Evolutionary conservation across 2,113 vertebrate species (phyloP).

Genomic region (Cairina moschata): DNA sequence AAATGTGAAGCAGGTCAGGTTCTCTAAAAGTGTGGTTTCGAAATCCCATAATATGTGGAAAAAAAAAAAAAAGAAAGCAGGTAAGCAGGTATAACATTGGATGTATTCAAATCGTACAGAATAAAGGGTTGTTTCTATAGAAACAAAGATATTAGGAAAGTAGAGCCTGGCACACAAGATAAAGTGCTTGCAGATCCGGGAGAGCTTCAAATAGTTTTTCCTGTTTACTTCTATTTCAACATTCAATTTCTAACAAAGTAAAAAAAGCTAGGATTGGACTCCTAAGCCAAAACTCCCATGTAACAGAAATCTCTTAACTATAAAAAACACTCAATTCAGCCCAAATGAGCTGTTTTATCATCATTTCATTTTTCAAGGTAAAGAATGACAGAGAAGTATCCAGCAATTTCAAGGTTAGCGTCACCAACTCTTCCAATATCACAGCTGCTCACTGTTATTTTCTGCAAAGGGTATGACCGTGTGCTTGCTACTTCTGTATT

Average conservation of each 20-base stretch:
- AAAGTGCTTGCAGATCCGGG: background rate
- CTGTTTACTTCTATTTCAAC: background rate
- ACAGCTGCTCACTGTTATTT: background rate
- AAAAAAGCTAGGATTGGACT: background rate
- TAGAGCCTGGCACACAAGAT: slow-evolving; percentile 5
- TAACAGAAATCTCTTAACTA: background rate
- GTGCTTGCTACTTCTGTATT: background rate
- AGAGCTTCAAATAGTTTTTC: background rate
- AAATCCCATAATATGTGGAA: background rate
- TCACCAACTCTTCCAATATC: background rate
- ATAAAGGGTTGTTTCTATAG: background rate
- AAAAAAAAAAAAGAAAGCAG: background rate
- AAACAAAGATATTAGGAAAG: background rate
- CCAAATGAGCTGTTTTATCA: background rate
- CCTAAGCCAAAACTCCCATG: background rate
- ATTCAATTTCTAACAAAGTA: background rate
- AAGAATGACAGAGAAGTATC: background rate
- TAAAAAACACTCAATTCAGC: background rate
- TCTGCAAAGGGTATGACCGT: background rate
- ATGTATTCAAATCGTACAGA: background rate
- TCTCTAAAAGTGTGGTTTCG: background rate
- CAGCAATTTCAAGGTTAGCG: background rate
- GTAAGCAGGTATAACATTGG: background rate
- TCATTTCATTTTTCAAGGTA: background rate
- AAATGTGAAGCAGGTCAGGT: background rate